Conservation (phyloP, 2,888 invertebrate species). For the Sycophila texana region DNA sequence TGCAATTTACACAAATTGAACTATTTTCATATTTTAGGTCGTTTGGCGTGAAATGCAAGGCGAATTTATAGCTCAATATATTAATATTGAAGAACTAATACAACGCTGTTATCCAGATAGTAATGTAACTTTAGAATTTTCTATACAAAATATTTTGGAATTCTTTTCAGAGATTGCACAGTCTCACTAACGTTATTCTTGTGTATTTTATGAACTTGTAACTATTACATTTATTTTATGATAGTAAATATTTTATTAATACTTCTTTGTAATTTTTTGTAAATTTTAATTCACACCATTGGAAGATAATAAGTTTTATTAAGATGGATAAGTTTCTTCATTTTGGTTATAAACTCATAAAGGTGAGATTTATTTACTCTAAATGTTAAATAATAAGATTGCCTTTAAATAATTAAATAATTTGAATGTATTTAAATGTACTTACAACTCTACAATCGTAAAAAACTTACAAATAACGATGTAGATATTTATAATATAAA, state of each 20-base stretch:
- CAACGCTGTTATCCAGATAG: conserved; percentile 97
- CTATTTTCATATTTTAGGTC: conserved; percentile 79
- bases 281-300: conserved; percentile 12
- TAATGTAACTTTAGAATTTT: conserved; percentile 94
- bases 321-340: not conserved
- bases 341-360: no score
- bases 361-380: no score
- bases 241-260: conserved; percentile 20
- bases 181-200: conserved; percentile 83
- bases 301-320: not conserved
- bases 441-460: not conserved
- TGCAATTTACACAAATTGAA: not conserved
- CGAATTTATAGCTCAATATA: conserved; percentile 98
- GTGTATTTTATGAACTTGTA: no score
- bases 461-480: not conserved
- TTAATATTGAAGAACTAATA: conserved; percentile 93
- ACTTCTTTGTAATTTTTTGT: not conserved
- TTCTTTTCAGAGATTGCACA: conserved; percentile 99
- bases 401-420: no score
- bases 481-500: not conserved
- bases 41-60: conserved; percentile 99
- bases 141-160: conserved; percentile 94
- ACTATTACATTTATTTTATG: conserved; percentile 31
- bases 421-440: not conserved
- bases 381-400: no score